Evolutionary conservation across 2,113 vertebrate genomes (phyloP).

Genomic region (Regulus satrapa): DNA sequence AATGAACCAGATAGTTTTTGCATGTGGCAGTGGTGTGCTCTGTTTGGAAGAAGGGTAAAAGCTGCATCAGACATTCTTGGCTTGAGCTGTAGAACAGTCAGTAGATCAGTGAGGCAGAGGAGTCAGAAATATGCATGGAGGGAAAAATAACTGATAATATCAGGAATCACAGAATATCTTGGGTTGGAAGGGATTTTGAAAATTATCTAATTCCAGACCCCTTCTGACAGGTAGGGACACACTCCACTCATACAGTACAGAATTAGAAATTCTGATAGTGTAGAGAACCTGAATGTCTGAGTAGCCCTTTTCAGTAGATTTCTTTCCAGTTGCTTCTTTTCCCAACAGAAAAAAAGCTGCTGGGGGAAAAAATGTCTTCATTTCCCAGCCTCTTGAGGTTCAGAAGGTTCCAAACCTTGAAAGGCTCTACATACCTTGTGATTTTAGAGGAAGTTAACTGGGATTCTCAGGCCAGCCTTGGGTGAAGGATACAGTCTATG

Average conservation of each 20-base stretch:
- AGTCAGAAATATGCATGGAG: neutral
- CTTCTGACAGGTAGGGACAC: neutral
- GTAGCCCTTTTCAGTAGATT: neutral
- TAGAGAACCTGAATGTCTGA: neutral
- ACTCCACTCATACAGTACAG: neutral
- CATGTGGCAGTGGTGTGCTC: neutral
- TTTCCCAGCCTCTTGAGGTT: neutral
- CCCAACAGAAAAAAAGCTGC: neutral
- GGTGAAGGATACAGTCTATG: neutral
- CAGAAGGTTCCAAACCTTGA: neutral
- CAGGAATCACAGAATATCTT: neutral
- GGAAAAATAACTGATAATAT: neutral
- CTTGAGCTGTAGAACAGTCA: neutral
- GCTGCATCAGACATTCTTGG: neutral
- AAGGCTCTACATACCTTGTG: neutral
- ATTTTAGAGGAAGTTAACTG: neutral
- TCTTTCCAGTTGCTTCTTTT: neutral
- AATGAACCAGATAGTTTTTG: neutral
- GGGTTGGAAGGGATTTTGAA: neutral
- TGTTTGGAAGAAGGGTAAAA: neutral
- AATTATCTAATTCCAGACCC: neutral
- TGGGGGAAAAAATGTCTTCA: neutral
- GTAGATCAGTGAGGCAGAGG: neutral
- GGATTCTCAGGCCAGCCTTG: neutral
- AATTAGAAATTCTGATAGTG: neutral